Evolutionary conservation across 2,113 vertebrate genomes (phyloP).

Genomic region (Marmota monax): DNA sequence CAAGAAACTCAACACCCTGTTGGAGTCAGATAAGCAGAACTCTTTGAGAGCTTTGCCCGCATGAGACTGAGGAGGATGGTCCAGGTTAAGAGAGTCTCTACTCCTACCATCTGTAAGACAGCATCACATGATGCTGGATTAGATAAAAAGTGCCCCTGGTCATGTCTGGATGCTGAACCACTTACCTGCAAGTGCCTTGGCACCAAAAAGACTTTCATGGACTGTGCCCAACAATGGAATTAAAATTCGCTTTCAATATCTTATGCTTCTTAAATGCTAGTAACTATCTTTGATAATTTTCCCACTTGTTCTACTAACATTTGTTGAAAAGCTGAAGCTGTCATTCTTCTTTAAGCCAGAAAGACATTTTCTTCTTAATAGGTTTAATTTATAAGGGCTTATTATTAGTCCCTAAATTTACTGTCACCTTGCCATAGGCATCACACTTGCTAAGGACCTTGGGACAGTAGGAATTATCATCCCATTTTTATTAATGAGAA

Average conservation of each 20-base stretch:
- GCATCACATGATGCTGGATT: neutral
- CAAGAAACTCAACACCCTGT: constrained; percentile 51
- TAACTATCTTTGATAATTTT: neutral
- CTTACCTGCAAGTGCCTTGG: neutral
- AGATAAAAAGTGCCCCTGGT: neutral
- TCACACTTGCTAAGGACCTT: neutral
- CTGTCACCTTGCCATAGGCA: neutral
- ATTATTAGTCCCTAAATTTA: neutral
- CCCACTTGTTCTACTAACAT: neutral
- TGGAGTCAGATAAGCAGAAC: constrained; percentile 67
- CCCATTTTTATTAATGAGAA: neutral
- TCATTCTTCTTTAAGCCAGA: constrained; percentile 13
- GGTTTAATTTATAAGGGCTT: neutral
- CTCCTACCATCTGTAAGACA: neutral
- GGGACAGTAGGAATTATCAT: neutral
- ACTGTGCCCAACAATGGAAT: neutral
- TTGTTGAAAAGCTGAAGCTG: neutral
- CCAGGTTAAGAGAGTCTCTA: neutral
- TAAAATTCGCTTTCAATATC: neutral
- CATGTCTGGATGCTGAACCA: neutral
- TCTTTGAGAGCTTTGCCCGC: constrained; percentile 7
- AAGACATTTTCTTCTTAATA: neutral
- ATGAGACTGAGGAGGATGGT: constrained; percentile 1
- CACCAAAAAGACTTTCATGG: neutral
- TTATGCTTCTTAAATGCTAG: neutral